Conservation (phyloP, 2,113 vertebrate species). For the Triplophysa siluroides region DNA sequence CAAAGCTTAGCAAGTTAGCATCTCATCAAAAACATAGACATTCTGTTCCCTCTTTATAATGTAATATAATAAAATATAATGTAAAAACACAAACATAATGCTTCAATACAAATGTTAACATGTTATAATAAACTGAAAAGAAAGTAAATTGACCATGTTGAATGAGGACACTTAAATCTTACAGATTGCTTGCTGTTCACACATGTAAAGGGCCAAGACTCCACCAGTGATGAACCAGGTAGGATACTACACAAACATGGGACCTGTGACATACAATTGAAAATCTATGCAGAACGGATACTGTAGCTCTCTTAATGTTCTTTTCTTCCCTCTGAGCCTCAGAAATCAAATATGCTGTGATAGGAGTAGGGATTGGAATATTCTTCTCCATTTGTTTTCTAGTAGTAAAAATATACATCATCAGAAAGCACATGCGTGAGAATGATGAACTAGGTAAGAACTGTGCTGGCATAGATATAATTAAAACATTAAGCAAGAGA, state of each 20-base stretch:
- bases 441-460: constrained; percentile 65
- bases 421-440: constrained; percentile 68
- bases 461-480: not conserved
- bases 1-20: no score
- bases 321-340: constrained; percentile 49
- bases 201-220: constrained; percentile 53
- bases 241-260: not conserved
- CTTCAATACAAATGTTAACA: not conserved
- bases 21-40: no score
- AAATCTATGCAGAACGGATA: not conserved
- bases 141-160: not conserved
- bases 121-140: not conserved
- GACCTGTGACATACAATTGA: not conserved
- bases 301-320: not conserved
- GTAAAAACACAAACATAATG: not conserved
- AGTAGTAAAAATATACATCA: constrained; percentile 75
- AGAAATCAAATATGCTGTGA: constrained; percentile 80
- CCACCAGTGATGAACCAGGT: constrained; percentile 48
- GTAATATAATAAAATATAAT: no score
- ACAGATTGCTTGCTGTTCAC: constrained; percentile 58
- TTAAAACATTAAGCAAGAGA: not conserved
- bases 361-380: constrained; percentile 76
- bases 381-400: constrained; percentile 69
- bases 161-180: constrained; percentile 42
- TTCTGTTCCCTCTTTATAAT: no score